phyloP scores from a whole-genome alignment of 2,888 invertebrate genomes.

The Camponotus fellah region DNA sequence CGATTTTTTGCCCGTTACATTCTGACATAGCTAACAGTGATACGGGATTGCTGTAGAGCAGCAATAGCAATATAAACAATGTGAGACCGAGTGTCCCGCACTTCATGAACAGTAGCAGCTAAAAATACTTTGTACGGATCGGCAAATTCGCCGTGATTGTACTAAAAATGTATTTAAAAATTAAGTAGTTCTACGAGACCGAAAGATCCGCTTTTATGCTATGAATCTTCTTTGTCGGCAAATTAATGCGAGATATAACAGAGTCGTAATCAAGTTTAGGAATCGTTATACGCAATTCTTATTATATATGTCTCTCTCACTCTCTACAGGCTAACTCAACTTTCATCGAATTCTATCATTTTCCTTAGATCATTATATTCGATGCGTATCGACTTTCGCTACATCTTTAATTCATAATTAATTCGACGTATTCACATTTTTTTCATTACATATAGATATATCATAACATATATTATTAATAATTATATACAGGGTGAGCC shows the following conservation, averaged over 20 bases:
- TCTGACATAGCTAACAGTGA: not conserved
- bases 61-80: conserved; percentile 53
- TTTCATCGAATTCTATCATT: conserved; percentile 18
- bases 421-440: not conserved
- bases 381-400: conserved; percentile 37
- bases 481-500: too few relatives aligned
- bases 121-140: conserved; percentile 22
- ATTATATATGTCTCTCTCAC: not conserved
- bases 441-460: not conserved
- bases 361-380: conserved; percentile 33
- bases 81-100: conserved; percentile 65
- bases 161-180: conserved; percentile 45
- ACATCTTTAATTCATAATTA: conserved; percentile 15
- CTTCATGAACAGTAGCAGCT: conserved; percentile 54
- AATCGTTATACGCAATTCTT: not conserved
- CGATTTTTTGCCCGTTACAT: not conserved
- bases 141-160: conserved; percentile 67
- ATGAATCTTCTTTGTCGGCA: conserved; percentile 6
- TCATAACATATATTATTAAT: not conserved
- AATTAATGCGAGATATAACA: conserved; percentile 57
- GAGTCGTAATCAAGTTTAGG: not conserved
- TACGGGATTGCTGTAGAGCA: not conserved
- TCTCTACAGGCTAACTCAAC: not conserved
- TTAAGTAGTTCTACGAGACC: conserved; percentile 49
- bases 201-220: conserved; percentile 33